Conservation (phyloP, 1,140 invertebrate species). For the Zaprionus davidi region DNA sequence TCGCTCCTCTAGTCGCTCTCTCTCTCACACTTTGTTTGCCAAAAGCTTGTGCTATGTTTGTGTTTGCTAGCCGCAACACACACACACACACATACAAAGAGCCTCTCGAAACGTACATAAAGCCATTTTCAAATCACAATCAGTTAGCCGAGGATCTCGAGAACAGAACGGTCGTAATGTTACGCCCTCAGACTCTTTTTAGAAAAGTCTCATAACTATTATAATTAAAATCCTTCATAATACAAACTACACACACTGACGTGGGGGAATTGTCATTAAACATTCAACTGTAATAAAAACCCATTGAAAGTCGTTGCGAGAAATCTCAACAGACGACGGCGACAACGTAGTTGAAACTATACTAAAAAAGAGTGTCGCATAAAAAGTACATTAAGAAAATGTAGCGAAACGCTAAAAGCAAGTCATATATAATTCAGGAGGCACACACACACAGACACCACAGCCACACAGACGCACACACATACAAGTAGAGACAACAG, state of each 20-base stretch:
- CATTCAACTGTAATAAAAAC: conserved; percentile 11
- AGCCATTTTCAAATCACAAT: conserved; percentile 28
- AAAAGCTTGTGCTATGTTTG: conserved; percentile 44
- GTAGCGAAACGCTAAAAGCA: conserved; percentile 68
- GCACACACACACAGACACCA: conserved; percentile 18
- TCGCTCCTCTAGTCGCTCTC: conserved; percentile 1
- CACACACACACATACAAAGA: not conserved
- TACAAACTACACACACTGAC: not conserved
- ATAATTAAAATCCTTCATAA: conserved; percentile 3
- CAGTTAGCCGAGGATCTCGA: conserved; percentile 31
- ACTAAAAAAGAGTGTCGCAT: conserved; percentile 68
- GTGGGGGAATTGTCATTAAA: conserved; percentile 1
- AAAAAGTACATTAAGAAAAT: conserved; percentile 71
- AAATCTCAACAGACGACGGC: conserved; percentile 15
- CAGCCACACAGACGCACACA: not conserved
- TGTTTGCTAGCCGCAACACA: conserved; percentile 7
- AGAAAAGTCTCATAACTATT: conserved; percentile 6
- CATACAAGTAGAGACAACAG: conserved; percentile 2
- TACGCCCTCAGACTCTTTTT: not conserved
- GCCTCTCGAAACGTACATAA: conserved; percentile 17
- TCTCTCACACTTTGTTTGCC: conserved; percentile 6
- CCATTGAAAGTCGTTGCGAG: not conserved
- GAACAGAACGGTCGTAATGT: conserved; percentile 11
- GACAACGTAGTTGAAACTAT: conserved; percentile 46
- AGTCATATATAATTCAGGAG: conserved; percentile 74